phyloP scores from a whole-genome alignment of 2,113 vertebrate genomes.

The Chionis minor region DNA sequence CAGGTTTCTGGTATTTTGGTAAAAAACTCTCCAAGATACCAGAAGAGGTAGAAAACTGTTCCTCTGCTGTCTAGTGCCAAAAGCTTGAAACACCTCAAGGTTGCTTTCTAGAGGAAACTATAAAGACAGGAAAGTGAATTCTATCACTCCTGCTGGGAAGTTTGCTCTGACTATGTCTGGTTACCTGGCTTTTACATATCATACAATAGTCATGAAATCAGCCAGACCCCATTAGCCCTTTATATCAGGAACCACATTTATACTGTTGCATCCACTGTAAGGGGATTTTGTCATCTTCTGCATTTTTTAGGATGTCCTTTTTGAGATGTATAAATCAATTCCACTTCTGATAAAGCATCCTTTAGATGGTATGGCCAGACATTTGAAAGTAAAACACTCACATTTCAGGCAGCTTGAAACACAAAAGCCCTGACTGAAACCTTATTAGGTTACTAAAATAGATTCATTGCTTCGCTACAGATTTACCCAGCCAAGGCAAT shows the following conservation, averaged over 20 bases:
- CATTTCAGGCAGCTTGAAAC: not conserved
- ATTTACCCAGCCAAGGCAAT: not conserved
- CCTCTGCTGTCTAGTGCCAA: not conserved
- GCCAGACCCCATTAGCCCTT: not conserved
- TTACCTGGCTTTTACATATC: not conserved
- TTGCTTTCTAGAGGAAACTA: not conserved
- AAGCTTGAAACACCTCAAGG: not conserved
- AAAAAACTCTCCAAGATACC: not conserved
- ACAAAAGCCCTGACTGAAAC: not conserved
- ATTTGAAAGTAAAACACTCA: not conserved
- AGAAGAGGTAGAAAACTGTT: not conserved
- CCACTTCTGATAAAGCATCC: not conserved
- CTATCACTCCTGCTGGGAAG: not conserved
- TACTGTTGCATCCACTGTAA: not conserved
- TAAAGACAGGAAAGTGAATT: not conserved
- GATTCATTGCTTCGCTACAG: not conserved
- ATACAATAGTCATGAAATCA: not conserved
- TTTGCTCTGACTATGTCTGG: not conserved
- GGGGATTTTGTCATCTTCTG: not conserved
- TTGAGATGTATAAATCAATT: not conserved
- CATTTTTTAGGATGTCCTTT: not conserved
- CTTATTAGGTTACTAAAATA: not conserved
- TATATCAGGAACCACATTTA: not conserved
- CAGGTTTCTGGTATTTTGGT: not conserved
- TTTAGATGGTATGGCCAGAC: not conserved